Base-by-base conservation (phyloP, 2,797 vertebrate species). In the Sciaenops ocellatus region DNA sequence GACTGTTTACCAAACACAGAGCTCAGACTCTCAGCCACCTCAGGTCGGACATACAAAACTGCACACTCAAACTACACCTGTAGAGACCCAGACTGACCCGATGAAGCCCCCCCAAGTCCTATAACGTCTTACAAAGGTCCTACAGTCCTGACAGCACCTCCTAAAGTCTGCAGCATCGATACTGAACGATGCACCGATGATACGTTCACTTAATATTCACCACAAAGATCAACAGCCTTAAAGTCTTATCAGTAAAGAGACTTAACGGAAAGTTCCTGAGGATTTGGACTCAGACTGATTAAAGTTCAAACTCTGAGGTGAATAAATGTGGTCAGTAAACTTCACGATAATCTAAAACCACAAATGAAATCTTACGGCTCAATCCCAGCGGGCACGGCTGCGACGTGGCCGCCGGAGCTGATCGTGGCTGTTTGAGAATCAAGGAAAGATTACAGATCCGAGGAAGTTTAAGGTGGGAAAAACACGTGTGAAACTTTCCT, bases 1-100 rank as follows among this genome's bases (percentile, higher is more conserved):
- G 38, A 73, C 42, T 82, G 82, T 87, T 90, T 84, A 82, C 77
- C 56, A 83, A 89, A 85, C 83, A 86, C 38, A 20, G 47, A 18
- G 42, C 67, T 30, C 30, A 69, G 66, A 72, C 71, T 44, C 69
- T 50, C 54, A 24, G 77, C 13, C 69, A 63, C 62, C 73, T 60
- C 57, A 52, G 9, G 12, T 54, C 13, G 42, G 17, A 47, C 70
- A 15, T 3, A 55, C 46, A 56, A 34, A 38, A 65, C 44, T 10
- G 28, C 72, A 74, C 41, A 56, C 26, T n/a, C 1, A 7, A 1
- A n/a, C n/a, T 20, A 47, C 64, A 76, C 22, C 56, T 51, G 30
- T 17, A 34, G 8, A 63, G 7, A 48, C n/a, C 10, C 16, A 1
- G 7, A 65, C 24, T 20, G 24, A 7, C 42, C 42, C 12, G 13